Base-by-base conservation (phyloP, 2,888 invertebrate species). In the Scaptomyza flava region DNA sequence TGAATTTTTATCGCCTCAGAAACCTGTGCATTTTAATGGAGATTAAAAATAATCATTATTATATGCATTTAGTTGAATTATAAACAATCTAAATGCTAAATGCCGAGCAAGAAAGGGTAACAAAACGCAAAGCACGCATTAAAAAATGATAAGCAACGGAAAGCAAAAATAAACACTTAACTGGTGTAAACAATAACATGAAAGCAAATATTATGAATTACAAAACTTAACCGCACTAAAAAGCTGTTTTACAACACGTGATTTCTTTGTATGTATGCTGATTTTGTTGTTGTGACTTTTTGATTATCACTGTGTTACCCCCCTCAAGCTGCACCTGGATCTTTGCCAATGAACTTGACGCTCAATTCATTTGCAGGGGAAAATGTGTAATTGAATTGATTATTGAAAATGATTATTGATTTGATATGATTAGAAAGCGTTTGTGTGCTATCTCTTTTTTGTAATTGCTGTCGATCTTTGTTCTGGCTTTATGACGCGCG, bases 341-440 rank as follows among this genome's bases (percentile, higher is more conserved):
- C 52, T 66, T 9, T 75, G 64, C 52, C 63, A 71, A 64, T 75
- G 75, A 75, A 71, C 75, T 67, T 71, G 75, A 17, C 42, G 27
- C n/a, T 33, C 36, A 9, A 62, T 58, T 14, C 0, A 36, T 42
- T 51, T 53, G 46, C 23, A 14, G 38, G 42, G 36, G 7, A 62
- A 41, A 48, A 48, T 52, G 38, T 46, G 42, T 64, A 59, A 71
- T 62, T 75, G 36, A 43, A 43, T 57, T 58, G 58, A 46, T 30
- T 52, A 70, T 72, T 65, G 23, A 20, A 59, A 46, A 20, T 27
- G 68, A 68, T 77, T 77, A 81, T 81, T 82, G 83, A 80, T 75
- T 75, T 70, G 41, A 65, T 63, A 61, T 70, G 83, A 81, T 80
- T 83, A 78, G 81, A 83, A 78, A 72, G 57, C 61, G 14, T 54